Base-by-base conservation (phyloP, 2,888 invertebrate genomes). In the Acleris sparsana region DNA sequence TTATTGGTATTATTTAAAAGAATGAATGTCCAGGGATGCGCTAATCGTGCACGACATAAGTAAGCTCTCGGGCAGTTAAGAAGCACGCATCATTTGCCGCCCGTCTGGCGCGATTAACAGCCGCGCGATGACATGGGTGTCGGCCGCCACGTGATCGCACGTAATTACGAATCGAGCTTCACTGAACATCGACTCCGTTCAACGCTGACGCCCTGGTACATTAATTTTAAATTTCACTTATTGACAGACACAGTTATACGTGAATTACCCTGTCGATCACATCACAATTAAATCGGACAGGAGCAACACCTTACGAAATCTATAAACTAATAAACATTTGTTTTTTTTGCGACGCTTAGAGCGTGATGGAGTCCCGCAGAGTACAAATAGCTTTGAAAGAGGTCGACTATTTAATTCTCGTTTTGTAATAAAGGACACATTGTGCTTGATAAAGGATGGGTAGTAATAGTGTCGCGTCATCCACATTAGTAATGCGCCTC, bases 391-490 rank as follows among this genome's bases (percentile, higher is more conserved):
- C 84, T 84, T 84, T 75, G 84, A 86, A 85, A 83, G 83, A 82
- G 85, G 81, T 86, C 84, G 83, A 85, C 85, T 85, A 83, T 89
- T 88, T 86, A 85, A 89, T 89, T 85, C 85, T 82, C 83, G 83
- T 84, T 87, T 86, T 86, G 86, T 89, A 89, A 88, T 87, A 89
- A 88, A 90, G 87, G 89, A 89, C 87, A 89, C 81, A 87, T 86
- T 87, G 85, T 88, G 81, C 87, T 89, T 89, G 86, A 92, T 88
- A 90, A 90, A 88, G 84, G 87, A 89, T 88, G 86, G 87, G 83
- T 82, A 82, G 87, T 90, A 89, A 90, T 90, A 90, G 86, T 86
- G 89, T 89, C 89, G 82, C 85, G 86, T 92, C 92, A 92, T 89
- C 82, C 81, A 84, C 84, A 86, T 86, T 86, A 87, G 86, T 85